phyloP scores from a whole-genome alignment of 2,888 invertebrate species.

The Cacoxenus indagator region DNA sequence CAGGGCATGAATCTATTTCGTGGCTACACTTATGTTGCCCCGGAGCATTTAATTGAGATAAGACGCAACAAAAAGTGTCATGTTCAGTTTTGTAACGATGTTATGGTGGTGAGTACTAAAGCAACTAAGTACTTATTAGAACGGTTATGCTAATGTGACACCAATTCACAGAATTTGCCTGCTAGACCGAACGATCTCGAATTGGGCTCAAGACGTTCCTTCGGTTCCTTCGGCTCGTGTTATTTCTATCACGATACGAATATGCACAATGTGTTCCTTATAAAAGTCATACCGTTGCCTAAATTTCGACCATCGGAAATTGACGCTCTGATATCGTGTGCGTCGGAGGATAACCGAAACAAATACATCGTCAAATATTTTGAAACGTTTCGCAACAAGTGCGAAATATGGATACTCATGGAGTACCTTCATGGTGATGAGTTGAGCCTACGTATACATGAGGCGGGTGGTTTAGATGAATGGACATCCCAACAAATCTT shows the following conservation, averaged over 20 bases:
- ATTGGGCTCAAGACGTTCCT: slow-evolving; percentile 47
- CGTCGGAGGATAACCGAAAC: slow-evolving; percentile 83
- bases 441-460: slow-evolving; percentile 68
- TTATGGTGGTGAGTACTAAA: slow-evolving; percentile 48
- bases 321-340: slow-evolving; percentile 83
- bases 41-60: slow-evolving; percentile 70
- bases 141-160: neutral
- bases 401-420: slow-evolving; percentile 90
- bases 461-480: slow-evolving; percentile 79
- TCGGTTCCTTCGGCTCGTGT: slow-evolving; percentile 61
- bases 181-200: slow-evolving; percentile 53
- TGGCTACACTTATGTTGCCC: slow-evolving; percentile 95
- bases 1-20: slow-evolving; percentile 90
- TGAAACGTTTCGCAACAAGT: slow-evolving; percentile 87
- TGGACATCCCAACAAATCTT: slow-evolving; percentile 83
- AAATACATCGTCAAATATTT: slow-evolving; percentile 76
- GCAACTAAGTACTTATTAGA: neutral
- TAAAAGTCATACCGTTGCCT: slow-evolving; percentile 60
- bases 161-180: slow-evolving; percentile 49
- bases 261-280: slow-evolving; percentile 47
- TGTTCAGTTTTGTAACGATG: slow-evolving; percentile 58
- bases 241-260: slow-evolving; percentile 54
- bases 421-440: slow-evolving; percentile 90
- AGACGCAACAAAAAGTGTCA: slow-evolving; percentile 45
- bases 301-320: slow-evolving; percentile 75